Percentiles rank a stretch among this genome's conserved stretches.
Conservation (phyloP, 2,113 vertebrate genomes). For the Oxyura jamaicensis region DNA sequence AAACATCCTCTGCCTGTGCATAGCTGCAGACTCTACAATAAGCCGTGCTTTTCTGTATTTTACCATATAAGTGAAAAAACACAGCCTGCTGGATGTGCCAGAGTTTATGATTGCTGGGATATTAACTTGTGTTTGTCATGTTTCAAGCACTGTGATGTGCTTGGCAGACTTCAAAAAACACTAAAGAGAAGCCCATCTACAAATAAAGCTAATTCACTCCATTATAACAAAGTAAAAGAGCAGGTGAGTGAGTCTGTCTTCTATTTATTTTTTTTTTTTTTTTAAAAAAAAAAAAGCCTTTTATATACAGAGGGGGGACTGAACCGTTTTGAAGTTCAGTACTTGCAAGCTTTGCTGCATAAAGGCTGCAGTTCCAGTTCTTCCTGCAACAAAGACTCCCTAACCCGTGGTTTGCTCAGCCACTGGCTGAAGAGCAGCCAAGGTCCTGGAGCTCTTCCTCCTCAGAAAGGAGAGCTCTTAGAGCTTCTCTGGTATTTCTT, state of each 20-base stretch:
- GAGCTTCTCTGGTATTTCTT: slow-evolving; percentile 9
- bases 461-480: background rate
- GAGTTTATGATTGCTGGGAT: background rate
- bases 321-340: background rate
- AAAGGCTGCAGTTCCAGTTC: slow-evolving; percentile 27
- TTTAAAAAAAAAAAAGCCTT: background rate
- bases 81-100: background rate
- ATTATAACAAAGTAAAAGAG: background rate
- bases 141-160: background rate
- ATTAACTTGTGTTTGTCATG: background rate
- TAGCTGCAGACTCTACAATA: background rate
- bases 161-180: background rate
- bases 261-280: background rate
- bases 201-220: background rate
- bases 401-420: slow-evolving; percentile 1
- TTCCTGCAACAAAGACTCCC: background rate
- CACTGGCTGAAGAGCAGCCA: background rate
- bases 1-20: background rate
- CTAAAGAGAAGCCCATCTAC: background rate
- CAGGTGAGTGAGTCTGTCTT: background rate
- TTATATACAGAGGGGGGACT: background rate
- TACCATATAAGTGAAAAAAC: background rate
- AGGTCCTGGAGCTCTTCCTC: slow-evolving; percentile 9
- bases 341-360: background rate
- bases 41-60: background rate